Conservation (phyloP, 2,888 invertebrate genomes). For the Congeria kusceri region DNA sequence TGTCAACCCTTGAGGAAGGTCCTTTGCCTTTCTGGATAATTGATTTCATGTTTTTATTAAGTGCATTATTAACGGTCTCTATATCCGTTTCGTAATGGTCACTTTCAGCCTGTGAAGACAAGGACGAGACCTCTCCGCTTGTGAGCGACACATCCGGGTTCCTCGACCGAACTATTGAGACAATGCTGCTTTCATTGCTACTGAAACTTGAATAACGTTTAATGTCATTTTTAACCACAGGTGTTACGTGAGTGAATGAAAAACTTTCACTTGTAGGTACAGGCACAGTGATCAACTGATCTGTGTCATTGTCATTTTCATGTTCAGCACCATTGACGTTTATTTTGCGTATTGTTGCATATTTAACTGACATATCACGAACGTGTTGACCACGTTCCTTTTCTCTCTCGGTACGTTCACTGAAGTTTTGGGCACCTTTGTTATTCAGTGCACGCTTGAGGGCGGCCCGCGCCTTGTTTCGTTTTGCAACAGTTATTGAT, state of each 20-base stretch:
- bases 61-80: constrained; percentile 59
- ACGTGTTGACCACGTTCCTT: constrained; percentile 5
- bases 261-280: constrained; percentile 61
- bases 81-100: constrained; percentile 67
- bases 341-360: constrained; percentile 68
- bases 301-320: constrained; percentile 13
- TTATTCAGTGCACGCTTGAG: constrained; percentile 68
- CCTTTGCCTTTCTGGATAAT: constrained; percentile 22
- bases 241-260: constrained; percentile 42
- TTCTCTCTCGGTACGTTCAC: constrained; percentile 23
- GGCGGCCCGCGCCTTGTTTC: constrained; percentile 70
- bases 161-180: constrained; percentile 50
- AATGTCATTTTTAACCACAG: constrained; percentile 25
- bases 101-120: constrained; percentile 74
- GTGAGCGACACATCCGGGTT: constrained; percentile 70
- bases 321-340: constrained; percentile 35
- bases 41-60: neutral
- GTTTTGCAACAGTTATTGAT: constrained; percentile 54
- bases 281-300: constrained; percentile 38
- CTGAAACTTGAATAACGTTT: constrained; percentile 71
- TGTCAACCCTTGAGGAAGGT: constrained; percentile 67
- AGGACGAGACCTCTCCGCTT: constrained; percentile 75
- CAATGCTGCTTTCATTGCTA: constrained; percentile 73
- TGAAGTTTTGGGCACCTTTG: constrained; percentile 35
- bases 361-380: constrained; percentile 63